Percentiles rank a stretch among this genome's conserved stretches.
phyloP scores from a whole-genome alignment of 2,797 vertebrate genomes.

The Tragelaphus eurycerus region DNA sequence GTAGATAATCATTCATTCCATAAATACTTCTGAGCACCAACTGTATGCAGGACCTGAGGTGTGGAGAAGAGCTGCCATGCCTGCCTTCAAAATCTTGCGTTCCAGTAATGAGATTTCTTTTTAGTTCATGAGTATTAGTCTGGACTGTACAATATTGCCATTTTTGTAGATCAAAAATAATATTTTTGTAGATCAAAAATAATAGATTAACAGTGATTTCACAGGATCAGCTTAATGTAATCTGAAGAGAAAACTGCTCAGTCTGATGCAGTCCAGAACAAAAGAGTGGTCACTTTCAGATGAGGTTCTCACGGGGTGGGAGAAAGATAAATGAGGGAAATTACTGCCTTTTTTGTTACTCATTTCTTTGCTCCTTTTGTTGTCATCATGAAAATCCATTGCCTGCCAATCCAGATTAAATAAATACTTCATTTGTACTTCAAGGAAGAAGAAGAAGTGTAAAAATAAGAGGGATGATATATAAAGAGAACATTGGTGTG shows the following conservation, averaged over 20 bases:
- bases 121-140: background rate
- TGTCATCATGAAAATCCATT: slow-evolving; percentile 49
- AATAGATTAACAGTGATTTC: background rate
- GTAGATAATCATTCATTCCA: background rate
- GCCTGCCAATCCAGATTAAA: slow-evolving; percentile 69
- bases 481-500: background rate
- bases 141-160: background rate
- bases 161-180: background rate
- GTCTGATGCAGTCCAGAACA: background rate
- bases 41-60: background rate
- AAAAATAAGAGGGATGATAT: slow-evolving; percentile 58
- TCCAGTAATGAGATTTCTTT: background rate
- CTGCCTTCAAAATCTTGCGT: background rate
- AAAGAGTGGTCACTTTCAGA: background rate
- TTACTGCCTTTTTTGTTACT: slow-evolving; percentile 55
- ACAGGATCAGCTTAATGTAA: background rate
- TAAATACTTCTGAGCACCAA: background rate
- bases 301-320: background rate
- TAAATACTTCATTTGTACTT: slow-evolving; percentile 70
- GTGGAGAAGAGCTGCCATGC: background rate
- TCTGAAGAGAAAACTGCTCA: background rate
- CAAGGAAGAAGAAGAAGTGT: background rate
- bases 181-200: background rate
- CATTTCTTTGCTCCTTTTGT: slow-evolving; percentile 70
- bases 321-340: background rate